phyloP scores from a whole-genome alignment of 2,113 vertebrate species.

The Plectropomus leopardus region DNA sequence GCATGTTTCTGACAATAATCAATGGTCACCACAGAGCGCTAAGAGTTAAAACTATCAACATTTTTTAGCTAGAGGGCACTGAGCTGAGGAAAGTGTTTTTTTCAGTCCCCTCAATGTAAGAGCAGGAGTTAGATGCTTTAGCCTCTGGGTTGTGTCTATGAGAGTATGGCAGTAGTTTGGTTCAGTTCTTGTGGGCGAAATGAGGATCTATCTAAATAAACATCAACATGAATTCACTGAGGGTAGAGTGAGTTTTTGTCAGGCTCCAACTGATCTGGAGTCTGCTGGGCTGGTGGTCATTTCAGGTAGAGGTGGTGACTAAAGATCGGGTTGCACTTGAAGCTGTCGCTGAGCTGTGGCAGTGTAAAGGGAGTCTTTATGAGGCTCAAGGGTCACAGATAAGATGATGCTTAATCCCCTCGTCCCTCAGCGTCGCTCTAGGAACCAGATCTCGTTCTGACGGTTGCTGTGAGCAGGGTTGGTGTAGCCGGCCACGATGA shows the following conservation, averaged over 20 bases:
- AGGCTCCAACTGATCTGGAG: slow-evolving; percentile 23
- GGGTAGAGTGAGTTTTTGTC: slow-evolving; percentile 13
- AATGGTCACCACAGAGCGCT: slow-evolving; percentile 6
- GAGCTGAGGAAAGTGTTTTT: slow-evolving; percentile 9
- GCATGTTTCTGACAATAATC: slow-evolving; percentile 35
- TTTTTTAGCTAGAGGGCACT: slow-evolving; percentile 7
- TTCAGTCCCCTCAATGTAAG: slow-evolving; percentile 5
- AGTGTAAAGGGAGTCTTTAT: slow-evolving; percentile 57
- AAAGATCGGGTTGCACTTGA: slow-evolving; percentile 54
- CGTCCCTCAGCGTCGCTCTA: slow-evolving; percentile 82
- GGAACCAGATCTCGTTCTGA: slow-evolving; percentile 92
- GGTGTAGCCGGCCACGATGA: slow-evolving; percentile 92
- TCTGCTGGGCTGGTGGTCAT: slow-evolving; percentile 53
- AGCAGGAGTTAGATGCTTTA: slow-evolving; percentile 42
- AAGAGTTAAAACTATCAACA: slow-evolving; percentile 15
- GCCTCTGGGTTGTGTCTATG: slow-evolving; percentile 24
- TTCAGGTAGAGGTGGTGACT: slow-evolving; percentile 40
- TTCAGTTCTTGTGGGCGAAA: slow-evolving; percentile 39
- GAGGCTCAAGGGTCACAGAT: slow-evolving; percentile 42
- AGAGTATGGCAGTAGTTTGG: slow-evolving; percentile 37
- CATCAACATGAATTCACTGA: slow-evolving; percentile 10
- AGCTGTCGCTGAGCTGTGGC: slow-evolving; percentile 56
- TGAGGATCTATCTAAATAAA: background rate
- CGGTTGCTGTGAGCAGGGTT: slow-evolving; percentile 89
- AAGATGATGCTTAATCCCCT: background rate